Base-by-base conservation (phyloP, 2,797 vertebrate species). In the Syndactyla subalaris region DNA sequence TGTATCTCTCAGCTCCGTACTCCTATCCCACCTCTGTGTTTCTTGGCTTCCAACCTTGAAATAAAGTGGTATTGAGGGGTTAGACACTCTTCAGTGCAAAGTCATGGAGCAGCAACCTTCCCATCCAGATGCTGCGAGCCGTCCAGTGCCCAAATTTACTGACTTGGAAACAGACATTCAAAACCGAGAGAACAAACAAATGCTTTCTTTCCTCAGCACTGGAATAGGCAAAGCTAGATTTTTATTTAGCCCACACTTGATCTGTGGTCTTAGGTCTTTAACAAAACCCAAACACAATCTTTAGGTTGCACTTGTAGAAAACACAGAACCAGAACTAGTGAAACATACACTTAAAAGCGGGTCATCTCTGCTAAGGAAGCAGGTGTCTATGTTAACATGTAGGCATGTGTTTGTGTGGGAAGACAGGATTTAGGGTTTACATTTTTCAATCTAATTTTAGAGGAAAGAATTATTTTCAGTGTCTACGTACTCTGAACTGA, bases 311-410 rank as follows among this genome's bases (percentile, higher is more conserved):
- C 61, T 71, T 68, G 43, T 3, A 39, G 55, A 88, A 88, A 93
- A 62, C 45, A 85, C 12, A 57, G 49, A 80, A 77, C 9, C 22
- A 62, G 91, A 71, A 5, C 2, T 1, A 65, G 38, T 12, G 41
- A 85, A 95, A 88, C 39, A 66, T 4, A 58, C 3, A 2, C 24
- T 59, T n/a, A 59, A 24, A 96, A 95, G 76, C 32, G 57, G 90
- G 80, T 45, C 55, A 17, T 38, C 58, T 76, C 71, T n/a, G 67
- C 51, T 73, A 85, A 92, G 80, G 39, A 90, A 93, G 67, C 57
- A 95, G 84, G 88, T 91, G 80, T 52, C n/a, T 76, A 34, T 63
- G 51, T 76, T 93, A 92, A 86, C 83, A 92, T 52, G 18, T 4
- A 79, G 67, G 52, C 48, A 74, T 93, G 10, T 48, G 66, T 71